Evolutionary conservation across 2,888 invertebrate genomes (phyloP), one percentile per base, ranked within the genome.

Genomic region (Sipha maydis): DNA sequence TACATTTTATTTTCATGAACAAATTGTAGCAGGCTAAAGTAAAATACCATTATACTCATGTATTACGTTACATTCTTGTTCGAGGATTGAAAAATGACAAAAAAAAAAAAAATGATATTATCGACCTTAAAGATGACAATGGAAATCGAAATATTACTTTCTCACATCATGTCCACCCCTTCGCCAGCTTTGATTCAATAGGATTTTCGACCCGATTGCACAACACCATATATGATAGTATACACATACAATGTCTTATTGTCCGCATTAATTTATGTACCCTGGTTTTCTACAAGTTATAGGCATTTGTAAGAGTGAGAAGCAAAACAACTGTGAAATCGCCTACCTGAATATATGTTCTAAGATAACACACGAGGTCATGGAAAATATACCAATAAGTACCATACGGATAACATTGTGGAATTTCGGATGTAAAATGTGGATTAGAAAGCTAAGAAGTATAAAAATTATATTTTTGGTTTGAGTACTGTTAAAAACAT

Each of bases 191-290:
- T 61, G 86, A 86, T 86, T 80, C 79, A 56, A 86, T 79, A 73
- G 61, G 38, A 86, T 86, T 80, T 86, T 80, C 86, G 79, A 85
- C 48, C 69, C 34, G 77, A 85, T 85, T 85, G 85, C 85, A 78
- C 85, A 78, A 85, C 77, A 38, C 69, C 48, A 48, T 85, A 48
- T 78, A 67, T 78, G 71, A 38, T 48, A 14, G 0, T 73, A 80
- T 73, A 84, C n/a, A 73, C 17, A 7, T 38, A 25, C 79, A 79
- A 69, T 21, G 79, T 80, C 86, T 56, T 56, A 56, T 71, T n/a
- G 78, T 78, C 78, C 85, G 56, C 73, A 80, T 80, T 86, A 86
- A 86, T 86, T 86, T 86, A 86, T 86, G 86, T 80, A 86, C 86
- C 79, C 86, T 41, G 86, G 56, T 71, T 73, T n/a, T 69, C 73